Evolutionary conservation across 37 sponge, comb jelly and placozoan species (phyloP), one percentile per base, ranked within the genome.

Genomic region (Agelas oroides): DNA sequence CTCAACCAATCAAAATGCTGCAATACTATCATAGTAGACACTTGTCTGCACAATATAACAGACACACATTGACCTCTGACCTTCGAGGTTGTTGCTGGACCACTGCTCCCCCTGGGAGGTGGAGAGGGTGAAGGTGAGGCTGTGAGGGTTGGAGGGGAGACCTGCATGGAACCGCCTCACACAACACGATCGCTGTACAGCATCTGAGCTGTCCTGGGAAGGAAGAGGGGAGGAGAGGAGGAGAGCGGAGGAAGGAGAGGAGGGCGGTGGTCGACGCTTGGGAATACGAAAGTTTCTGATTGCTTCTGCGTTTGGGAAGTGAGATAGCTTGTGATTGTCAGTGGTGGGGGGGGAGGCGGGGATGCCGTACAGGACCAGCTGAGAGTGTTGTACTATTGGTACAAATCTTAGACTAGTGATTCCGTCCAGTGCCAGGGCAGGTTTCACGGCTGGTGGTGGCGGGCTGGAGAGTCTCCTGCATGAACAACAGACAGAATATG

Each of bases 221-320:
- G 38, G 64, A 8, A 30, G 31, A 62, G 75, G 36, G 25, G 53
- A 8, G 21, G 68, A 66, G 66, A 33, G 57, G 14, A 28, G 20
- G 75, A 18, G 52, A 53, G 5, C 18, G 57, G 61, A 8, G 2
- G 56, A 25, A 1, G 75, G 75, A 17, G 54, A 75, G 58, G 23
- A 25, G 30, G 58, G 75, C 21, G 58, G 31, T 20, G 21, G 32
- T 20, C 8, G 0, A 1, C 80, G 71, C 18, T 79, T 78, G 14
- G 87, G 87, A 65, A 87, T 87, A 28, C 62, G 55, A 54, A 80
- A 87, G 25, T 46, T 64, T 25, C 60, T 71, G 37, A 87, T 40
- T 1, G 61, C 65, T 0, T 31, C 55, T 3, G 81, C 14, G 25
- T 84, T 84, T 34, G 84, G 84, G 57, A 76, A 84, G 27, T 34